Evolutionary conservation across 2,113 vertebrate species (phyloP), one percentile per base, ranked within the genome.

Genomic region (Nesogale talazaci): DNA sequence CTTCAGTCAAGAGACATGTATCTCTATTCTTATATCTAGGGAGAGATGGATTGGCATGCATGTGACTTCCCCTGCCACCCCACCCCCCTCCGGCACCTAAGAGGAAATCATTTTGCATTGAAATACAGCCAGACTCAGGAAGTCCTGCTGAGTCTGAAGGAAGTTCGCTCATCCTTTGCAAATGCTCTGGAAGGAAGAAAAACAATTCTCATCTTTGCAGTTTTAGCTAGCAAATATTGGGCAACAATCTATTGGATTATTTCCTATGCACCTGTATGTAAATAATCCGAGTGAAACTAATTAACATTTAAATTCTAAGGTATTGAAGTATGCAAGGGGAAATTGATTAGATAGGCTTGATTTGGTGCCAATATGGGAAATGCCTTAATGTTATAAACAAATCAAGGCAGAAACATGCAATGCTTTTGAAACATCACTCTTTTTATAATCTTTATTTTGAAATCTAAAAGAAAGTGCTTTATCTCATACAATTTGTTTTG

Each of bases 231-330:
- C 85, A 94, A 91, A 94, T 57, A 83, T 27, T 80, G 65, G 82
- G 19, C 52, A 92, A 40, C 6, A 95, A 94, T 83, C 29, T 14
- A 87, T 59, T 94, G 59, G 42, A 95, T 57, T 94, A 57, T 95
- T 97, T 97, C 85, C 79, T 94, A 69, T 96, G 80, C 61, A 95
- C n/a, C 74, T 96, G 61, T 90, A 96, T 96, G 82, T 69, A 97
- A 96, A 36, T 82, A 95, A 82, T 94, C 34, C 31, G 0, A 95
- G 94, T 46, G 92, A 56, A 94, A 36, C 29, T 93, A 63, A 94
- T 97, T 92, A 95, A 75, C 88, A 96, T 95, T 96, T 93, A 94
- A n/a, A 94, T 95, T 96, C 42, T 91, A 94, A 96, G 20, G 93
- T 94, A 95, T 89, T 95, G 85, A 89, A 96, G 31, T 95, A 96